Percentiles rank a stretch among this genome's conserved stretches.
Conservation (phyloP, 2,888 invertebrate species). For the Punctoribates punctum region DNA sequence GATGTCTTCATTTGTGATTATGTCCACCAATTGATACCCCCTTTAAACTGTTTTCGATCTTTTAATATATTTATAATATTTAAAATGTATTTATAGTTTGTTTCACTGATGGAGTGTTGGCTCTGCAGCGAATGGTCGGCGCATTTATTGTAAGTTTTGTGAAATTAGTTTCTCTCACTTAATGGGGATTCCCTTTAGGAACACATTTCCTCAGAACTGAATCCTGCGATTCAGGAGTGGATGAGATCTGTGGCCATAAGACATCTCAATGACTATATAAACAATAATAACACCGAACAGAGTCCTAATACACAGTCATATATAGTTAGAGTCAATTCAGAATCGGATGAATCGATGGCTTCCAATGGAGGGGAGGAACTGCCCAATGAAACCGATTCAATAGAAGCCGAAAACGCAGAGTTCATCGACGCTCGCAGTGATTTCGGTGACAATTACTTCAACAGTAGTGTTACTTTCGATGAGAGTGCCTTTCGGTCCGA, state of each 20-base stretch:
- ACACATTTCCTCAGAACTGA: slow-evolving; percentile 53
- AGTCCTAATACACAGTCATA: not conserved
- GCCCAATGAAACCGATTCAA: not conserved
- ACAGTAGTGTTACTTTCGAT: not conserved
- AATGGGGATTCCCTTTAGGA: slow-evolving; percentile 49
- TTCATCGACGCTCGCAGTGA: slow-evolving; percentile 39
- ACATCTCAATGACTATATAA: slow-evolving; percentile 14
- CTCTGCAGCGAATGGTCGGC: slow-evolving; percentile 53
- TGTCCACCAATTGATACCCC: too few species aligned
- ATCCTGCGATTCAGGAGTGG: slow-evolving; percentile 55
- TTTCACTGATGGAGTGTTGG: slow-evolving; percentile 53
- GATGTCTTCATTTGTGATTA: too few species aligned
- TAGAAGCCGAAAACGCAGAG: not conserved
- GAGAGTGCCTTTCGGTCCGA: not conserved
- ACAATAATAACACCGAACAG: slow-evolving; percentile 33
- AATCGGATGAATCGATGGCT: not conserved
- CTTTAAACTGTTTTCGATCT: too few species aligned
- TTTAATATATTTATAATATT: too few species aligned
- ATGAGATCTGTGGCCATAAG: slow-evolving; percentile 49
- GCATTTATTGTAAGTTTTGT: slow-evolving; percentile 53
- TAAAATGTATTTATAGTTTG: slow-evolving; percentile 49
- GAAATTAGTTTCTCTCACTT: not conserved
- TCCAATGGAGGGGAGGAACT: not conserved
- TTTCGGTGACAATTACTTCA: slow-evolving; percentile 2
- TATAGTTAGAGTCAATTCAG: not conserved